phyloP scores from a whole-genome alignment of 1,140 invertebrate species.

The Hyles euphorbiae region DNA sequence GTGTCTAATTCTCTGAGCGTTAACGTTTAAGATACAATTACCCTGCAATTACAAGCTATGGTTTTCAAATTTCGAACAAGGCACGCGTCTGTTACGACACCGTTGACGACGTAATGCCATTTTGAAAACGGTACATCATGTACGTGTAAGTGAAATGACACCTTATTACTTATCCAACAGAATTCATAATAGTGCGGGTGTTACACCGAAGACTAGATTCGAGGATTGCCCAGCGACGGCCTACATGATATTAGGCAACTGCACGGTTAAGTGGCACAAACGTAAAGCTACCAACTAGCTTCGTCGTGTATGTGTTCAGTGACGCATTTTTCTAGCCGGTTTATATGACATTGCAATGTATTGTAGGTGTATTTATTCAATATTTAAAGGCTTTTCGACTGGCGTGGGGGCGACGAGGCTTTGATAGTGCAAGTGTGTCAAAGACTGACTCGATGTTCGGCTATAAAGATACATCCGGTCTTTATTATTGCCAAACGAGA shows the following conservation, averaged over 20 bases:
- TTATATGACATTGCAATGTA: conserved; percentile 46
- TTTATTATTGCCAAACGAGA: conserved; percentile 27
- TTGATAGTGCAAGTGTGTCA: conserved; percentile 53
- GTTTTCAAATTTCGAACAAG: conserved; percentile 15
- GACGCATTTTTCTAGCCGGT: conserved; percentile 21
- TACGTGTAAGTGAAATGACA: neutral
- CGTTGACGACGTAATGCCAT: conserved; percentile 36
- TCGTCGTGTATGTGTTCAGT: neutral
- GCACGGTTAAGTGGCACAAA: conserved; percentile 26
- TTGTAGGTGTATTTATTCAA: conserved; percentile 58
- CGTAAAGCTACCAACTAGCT: conserved; percentile 1
- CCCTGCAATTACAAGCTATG: conserved; percentile 28
- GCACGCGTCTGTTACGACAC: conserved; percentile 63
- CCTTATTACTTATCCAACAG: neutral
- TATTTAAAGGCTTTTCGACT: conserved; percentile 41
- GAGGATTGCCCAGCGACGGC: conserved; percentile 43
- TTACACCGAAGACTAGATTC: conserved; percentile 26
- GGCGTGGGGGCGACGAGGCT: conserved; percentile 41
- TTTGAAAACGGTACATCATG: conserved; percentile 41
- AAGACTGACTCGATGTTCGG: conserved; percentile 31
- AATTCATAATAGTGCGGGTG: neutral
- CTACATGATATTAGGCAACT: conserved; percentile 63
- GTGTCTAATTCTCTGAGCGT: conserved; percentile 9
- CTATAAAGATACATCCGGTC: conserved; percentile 36
- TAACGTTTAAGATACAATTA: conserved; percentile 34